Conservation (phyloP, 30 jellyfish, hydroid and myxozoan genomes). For the Rhopilema esculentum region DNA sequence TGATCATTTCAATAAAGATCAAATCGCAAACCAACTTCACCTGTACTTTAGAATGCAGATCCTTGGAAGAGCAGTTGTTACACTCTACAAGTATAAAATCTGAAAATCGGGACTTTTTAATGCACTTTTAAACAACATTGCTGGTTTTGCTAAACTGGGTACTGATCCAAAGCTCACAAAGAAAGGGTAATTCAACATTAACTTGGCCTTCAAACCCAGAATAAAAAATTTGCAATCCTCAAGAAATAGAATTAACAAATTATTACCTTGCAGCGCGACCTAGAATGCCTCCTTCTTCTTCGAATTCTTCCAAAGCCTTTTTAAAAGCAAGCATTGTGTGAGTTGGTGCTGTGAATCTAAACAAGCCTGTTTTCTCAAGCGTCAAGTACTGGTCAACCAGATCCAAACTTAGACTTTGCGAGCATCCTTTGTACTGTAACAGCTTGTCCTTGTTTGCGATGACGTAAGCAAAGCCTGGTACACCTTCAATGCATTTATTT, state of each 20-base stretch:
- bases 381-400: slow-evolving; percentile 83
- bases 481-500: slow-evolving; percentile 96
- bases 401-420: slow-evolving; percentile 89
- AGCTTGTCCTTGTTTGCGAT: slow-evolving; percentile 74
- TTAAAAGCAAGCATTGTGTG: slow-evolving; percentile 91
- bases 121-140: too few relatives aligned
- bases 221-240: too few relatives aligned
- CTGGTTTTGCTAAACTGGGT: too few relatives aligned
- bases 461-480: slow-evolving; percentile 91
- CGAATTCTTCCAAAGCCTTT: slow-evolving; percentile 84
- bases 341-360: slow-evolving; percentile 93
- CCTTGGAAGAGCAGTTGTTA: too few relatives aligned
- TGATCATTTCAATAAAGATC: too few relatives aligned
- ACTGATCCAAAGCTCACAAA: too few relatives aligned
- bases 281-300: slow-evolving; percentile 88
- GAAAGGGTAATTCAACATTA: too few relatives aligned
- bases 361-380: slow-evolving; percentile 92
- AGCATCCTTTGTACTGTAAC: slow-evolving; percentile 81
- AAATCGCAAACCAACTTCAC: too few relatives aligned
- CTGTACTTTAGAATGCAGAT: too few relatives aligned
- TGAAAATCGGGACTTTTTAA: too few relatives aligned
- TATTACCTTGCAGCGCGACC: slow-evolving; percentile 90
- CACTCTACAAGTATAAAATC: too few relatives aligned
- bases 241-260: neutral
- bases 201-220: too few relatives aligned